phyloP scores from a whole-genome alignment of 1,140 invertebrate species.

The Nephila pilipes region DNA sequence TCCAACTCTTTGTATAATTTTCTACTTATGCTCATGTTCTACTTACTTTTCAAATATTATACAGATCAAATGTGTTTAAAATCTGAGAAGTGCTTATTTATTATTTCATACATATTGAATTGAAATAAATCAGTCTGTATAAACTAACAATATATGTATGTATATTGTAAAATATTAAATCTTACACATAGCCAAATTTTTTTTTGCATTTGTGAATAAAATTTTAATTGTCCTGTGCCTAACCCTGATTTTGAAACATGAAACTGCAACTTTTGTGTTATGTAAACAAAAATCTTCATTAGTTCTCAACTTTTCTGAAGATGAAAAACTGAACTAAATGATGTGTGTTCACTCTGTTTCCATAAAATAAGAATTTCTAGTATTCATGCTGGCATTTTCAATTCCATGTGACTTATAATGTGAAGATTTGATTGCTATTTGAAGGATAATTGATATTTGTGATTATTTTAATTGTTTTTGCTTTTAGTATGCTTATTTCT shows the following conservation, averaged over 20 bases:
- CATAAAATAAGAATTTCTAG: neutral
- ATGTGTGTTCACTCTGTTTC: neutral
- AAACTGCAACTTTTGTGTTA: neutral
- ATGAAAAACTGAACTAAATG: neutral
- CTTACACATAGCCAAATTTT: too few relatives aligned
- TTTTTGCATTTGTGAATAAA: too few relatives aligned
- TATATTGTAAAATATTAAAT: too few relatives aligned
- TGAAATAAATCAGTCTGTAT: too few relatives aligned
- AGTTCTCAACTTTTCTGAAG: neutral
- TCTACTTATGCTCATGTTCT: neutral
- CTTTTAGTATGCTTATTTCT: constrained; percentile 64
- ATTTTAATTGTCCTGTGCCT: neutral
- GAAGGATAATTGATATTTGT: neutral
- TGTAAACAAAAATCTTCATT: neutral
- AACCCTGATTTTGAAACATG: neutral
- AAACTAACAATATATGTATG: too few relatives aligned
- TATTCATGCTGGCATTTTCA: constrained; percentile 39
- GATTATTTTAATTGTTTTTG: constrained; percentile 55
- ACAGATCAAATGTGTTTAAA: neutral
- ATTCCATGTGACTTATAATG: neutral
- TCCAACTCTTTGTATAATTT: neutral
- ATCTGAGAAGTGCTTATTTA: neutral
- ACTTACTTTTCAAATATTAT: neutral
- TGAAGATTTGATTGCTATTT: constrained; percentile 28
- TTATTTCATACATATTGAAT: too few relatives aligned